Evolutionary conservation across 2,797 vertebrate genomes (phyloP).

Genomic region (Girardinus metallicus): DNA sequence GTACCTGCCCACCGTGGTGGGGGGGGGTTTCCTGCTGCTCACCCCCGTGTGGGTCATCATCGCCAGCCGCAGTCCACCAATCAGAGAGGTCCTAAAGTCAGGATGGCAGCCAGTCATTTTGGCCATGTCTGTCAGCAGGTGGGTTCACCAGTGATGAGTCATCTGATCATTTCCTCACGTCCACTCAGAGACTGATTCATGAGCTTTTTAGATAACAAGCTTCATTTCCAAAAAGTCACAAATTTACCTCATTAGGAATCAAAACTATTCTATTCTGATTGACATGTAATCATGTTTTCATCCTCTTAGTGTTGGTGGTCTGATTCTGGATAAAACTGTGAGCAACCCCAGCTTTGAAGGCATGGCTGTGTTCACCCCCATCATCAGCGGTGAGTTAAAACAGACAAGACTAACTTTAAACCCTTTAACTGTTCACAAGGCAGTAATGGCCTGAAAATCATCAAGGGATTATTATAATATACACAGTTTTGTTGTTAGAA

Average conservation of each 20-base stretch:
- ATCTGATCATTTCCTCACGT: not conserved
- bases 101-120: conserved; percentile 90
- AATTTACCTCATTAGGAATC: too few relatives aligned
- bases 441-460: not conserved
- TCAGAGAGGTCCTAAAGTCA: conserved; percentile 83
- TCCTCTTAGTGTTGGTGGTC: conserved; percentile 85
- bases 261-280: not conserved
- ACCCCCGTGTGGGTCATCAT: conserved; percentile 84
- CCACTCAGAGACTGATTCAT: not conserved
- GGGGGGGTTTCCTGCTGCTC: conserved; percentile 79
- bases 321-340: conserved; percentile 90
- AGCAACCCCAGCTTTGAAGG: conserved; percentile 84
- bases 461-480: not conserved
- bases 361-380: conserved; percentile 89
- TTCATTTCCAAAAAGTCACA: not conserved
- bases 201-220: not conserved
- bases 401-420: not conserved
- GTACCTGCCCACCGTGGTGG: conserved; percentile 81
- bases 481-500: not conserved
- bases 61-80: conserved; percentile 76
- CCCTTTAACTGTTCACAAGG: not conserved
- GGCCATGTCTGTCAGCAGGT: conserved; percentile 93
- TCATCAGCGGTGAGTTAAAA: conserved; percentile 86
- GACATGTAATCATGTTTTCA: not conserved
- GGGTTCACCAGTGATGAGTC: not conserved